A percentile compares a stretch with the other conserved stretches of the same genome.
Evolutionary conservation across 2,797 vertebrate genomes (phyloP).

Genomic region (Atherinosoma microstoma): DNA sequence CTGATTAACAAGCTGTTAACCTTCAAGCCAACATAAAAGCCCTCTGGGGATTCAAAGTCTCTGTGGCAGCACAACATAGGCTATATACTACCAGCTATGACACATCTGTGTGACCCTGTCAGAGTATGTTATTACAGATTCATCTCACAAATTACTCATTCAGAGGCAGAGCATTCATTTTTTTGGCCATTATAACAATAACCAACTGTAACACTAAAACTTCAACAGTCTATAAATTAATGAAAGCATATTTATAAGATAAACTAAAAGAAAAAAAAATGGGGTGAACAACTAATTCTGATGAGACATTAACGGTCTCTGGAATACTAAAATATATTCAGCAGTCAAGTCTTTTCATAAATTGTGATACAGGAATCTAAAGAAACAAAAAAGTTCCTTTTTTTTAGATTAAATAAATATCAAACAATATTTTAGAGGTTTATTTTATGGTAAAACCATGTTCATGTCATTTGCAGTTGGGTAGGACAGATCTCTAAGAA

Average conservation of each 20-base stretch:
- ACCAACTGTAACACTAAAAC: conserved; percentile 5
- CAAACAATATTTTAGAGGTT: neutral
- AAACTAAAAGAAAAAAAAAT: neutral
- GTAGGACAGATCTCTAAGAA: neutral
- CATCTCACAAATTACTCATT: conserved; percentile 2
- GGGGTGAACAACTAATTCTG: neutral
- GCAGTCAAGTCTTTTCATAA: neutral
- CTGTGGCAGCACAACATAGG: conserved; percentile 4
- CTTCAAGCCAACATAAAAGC: conserved; percentile 45
- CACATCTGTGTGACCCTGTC: conserved; percentile 5
- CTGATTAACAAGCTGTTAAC: conserved; percentile 60
- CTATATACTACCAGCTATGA: conserved; percentile 22
- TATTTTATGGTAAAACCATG: neutral
- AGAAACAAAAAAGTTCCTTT: neutral
- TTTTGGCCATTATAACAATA: neutral
- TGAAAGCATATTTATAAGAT: neutral
- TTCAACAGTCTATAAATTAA: conserved; percentile 13
- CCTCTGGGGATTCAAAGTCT: conserved; percentile 36
- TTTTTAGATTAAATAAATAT: neutral
- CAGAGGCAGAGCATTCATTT: neutral
- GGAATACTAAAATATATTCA: neutral
- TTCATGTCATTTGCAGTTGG: neutral
- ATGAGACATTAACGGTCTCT: neutral
- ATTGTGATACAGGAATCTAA: neutral
- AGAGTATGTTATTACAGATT: neutral